Conservation (phyloP, 2,797 vertebrate genomes). For the Pseudomugil gertrudae region DNA sequence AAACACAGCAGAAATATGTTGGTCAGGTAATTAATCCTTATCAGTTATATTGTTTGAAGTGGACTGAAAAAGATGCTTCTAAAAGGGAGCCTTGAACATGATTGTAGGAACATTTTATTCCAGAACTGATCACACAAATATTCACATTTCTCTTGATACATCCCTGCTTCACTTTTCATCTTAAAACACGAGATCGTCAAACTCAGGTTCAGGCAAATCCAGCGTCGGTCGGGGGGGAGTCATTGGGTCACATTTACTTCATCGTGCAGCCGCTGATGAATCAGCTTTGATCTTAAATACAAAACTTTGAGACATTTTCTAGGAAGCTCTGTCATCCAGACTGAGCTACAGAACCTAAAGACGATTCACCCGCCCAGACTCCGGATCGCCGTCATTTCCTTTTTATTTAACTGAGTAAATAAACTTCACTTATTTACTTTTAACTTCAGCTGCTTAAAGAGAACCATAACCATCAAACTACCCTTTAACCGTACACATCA, state of each 20-base stretch:
- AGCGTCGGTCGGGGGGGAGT: slow-evolving; percentile 19
- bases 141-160: slow-evolving; percentile 37
- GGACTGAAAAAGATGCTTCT: too few species aligned
- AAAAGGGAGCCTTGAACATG: not conserved
- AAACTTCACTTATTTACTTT: slow-evolving; percentile 24
- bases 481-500: slow-evolving; percentile 23
- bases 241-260: slow-evolving; percentile 7
- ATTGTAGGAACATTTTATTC: slow-evolving; percentile 59
- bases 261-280: not conserved
- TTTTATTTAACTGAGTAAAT: slow-evolving; percentile 21
- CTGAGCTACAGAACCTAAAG: not conserved
- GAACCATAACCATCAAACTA: slow-evolving; percentile 1
- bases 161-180: slow-evolving; percentile 3
- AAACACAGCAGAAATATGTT: too few species aligned
- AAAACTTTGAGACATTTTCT: not conserved
- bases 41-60: too few species aligned
- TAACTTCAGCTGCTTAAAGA: slow-evolving; percentile 25
- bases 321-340: not conserved
- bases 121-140: slow-evolving; percentile 34
- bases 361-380: slow-evolving; percentile 4
- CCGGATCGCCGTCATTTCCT: slow-evolving; percentile 66
- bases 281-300: not conserved
- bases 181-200: slow-evolving; percentile 21
- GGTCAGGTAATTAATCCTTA: too few species aligned
- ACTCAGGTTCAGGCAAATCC: slow-evolving; percentile 61